Evolutionary conservation across 2,113 vertebrate genomes (phyloP).

Genomic region (Mus pahari): DNA sequence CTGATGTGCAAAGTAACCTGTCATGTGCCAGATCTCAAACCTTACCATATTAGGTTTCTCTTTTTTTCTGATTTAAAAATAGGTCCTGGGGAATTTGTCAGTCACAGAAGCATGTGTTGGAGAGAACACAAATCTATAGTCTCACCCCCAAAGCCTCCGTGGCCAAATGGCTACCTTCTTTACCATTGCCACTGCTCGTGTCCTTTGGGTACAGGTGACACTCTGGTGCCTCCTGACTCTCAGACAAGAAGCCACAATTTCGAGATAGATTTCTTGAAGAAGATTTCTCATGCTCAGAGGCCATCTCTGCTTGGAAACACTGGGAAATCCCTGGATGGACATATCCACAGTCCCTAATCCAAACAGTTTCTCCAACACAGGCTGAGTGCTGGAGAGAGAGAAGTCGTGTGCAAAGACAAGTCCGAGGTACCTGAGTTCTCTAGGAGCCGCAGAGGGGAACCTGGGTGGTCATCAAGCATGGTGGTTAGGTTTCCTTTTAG

Average conservation of each 20-base stretch:
- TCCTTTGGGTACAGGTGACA: too few species aligned
- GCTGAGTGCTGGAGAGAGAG: background rate
- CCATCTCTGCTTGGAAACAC: background rate
- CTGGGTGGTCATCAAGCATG: rapidly evolving
- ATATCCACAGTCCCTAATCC: background rate
- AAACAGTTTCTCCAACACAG: rapidly evolving
- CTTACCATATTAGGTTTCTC: background rate
- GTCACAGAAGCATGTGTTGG: background rate
- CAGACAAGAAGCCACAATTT: background rate
- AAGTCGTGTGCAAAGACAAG: too few species aligned
- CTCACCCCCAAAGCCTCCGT: rapidly evolving
- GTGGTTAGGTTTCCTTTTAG: background rate
- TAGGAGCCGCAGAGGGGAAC: background rate
- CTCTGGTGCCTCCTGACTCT: background rate
- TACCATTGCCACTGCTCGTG: rapidly evolving
- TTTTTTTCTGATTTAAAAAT: background rate
- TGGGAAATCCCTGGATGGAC: rapidly evolving
- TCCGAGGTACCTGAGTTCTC: background rate
- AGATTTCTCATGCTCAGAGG: background rate
- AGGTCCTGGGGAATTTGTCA: background rate
- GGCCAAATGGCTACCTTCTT: background rate
- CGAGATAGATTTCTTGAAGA: background rate
- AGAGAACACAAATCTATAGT: background rate
- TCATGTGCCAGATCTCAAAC: background rate
- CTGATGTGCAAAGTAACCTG: background rate